Evolutionary conservation across 1,140 invertebrate genomes (phyloP).

Genomic region (Brachionus rubens): DNA sequence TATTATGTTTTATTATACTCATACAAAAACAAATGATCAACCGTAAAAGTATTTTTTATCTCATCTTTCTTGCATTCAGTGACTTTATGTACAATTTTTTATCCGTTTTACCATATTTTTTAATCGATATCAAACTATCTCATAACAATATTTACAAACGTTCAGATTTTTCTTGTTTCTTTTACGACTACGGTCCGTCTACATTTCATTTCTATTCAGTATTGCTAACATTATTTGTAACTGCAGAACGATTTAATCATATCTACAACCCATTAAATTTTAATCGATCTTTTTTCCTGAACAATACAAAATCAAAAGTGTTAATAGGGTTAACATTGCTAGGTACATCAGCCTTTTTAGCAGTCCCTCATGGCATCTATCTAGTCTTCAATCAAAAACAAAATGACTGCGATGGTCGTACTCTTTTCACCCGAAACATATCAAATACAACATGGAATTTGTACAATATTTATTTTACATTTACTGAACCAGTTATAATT

Average conservation of each 20-base stretch:
- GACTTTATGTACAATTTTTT: slow-evolving; percentile 42
- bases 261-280: slow-evolving; percentile 30
- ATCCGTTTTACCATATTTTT: slow-evolving; percentile 25
- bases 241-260: not conserved
- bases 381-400: not conserved
- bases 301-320: slow-evolving; percentile 22
- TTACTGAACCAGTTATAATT: slow-evolving; percentile 16
- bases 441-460: slow-evolving; percentile 1
- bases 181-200: slow-evolving; percentile 14
- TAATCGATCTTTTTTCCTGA: slow-evolving; percentile 15
- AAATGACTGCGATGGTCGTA: not conserved
- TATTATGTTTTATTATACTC: not conserved
- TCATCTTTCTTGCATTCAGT: not conserved
- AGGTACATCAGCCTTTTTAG: not conserved
- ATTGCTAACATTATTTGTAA: slow-evolving; percentile 15
- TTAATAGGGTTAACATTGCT: not conserved
- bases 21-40: slow-evolving; percentile 26
- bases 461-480: slow-evolving; percentile 33
- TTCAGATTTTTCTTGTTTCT: slow-evolving; percentile 1
- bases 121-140: not conserved
- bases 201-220: slow-evolving; percentile 34
- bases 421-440: not conserved
- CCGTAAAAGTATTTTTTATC: slow-evolving; percentile 11
- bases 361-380: not conserved
- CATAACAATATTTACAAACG: not conserved